Evolutionary conservation across 1,140 invertebrate species (phyloP), one percentile per base, ranked within the genome.

Genomic region (Matsumurasca onukii): DNA sequence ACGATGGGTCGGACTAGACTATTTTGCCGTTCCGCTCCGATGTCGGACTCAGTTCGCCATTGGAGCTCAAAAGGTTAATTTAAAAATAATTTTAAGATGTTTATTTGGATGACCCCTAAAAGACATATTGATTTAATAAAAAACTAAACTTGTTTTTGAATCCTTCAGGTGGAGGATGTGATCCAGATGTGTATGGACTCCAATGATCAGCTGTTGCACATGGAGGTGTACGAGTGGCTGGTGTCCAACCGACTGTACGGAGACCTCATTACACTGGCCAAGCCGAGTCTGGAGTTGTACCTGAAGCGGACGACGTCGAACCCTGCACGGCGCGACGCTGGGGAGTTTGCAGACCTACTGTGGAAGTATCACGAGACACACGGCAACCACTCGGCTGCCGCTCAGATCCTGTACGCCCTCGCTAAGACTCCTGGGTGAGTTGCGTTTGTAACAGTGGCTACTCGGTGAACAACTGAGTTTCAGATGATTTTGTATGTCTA

Each of bases 341-440:
- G 92, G 3, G 85, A 93, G 29, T 49, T 68, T 12, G 52, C 57
- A 52, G 95, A 98, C 79, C 82, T 99, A 66, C 80, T 98, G 17
- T 98, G 97, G 97, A 95, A 95, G 78, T 97, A 92, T 78, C 97
- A 98, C 76, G 96, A 98, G 78, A 91, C 91, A 75, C 92, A 89
- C 75, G 90, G 90, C 31, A 94, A 98, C 78, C 97, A 97, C 78
- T 86, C 90, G 9, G 91, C 92, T 12, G 97, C 97, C n/a, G 95
- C 97, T 1, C 89, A 91, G 74, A 94, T 98, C 67, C 82, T 99
- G 0, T 88, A 93, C 69, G 89, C 90, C 71, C 82, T 99, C 62
- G 94, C 97, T 15, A 92, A 92, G 39, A 88, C 88, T 77, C 86
- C 88, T 48, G 87, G 88, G 89, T 93, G 81, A 78, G 34, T 39